Evolutionary conservation across 1,140 invertebrate genomes (phyloP).

Genomic region (Drosophila littoralis): DNA sequence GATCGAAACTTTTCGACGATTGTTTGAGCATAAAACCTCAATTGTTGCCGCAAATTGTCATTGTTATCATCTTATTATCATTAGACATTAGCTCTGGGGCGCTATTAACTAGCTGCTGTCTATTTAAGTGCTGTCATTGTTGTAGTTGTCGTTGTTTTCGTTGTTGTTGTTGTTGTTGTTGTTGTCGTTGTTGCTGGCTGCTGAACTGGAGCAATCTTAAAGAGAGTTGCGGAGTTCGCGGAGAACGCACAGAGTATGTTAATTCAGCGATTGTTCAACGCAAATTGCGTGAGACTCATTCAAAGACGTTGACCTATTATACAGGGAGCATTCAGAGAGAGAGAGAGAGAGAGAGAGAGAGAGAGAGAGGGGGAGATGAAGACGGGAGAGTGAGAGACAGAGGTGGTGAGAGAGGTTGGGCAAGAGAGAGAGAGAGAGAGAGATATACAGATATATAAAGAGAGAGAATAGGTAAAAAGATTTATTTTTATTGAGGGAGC

Average conservation of each 20-base stretch:
- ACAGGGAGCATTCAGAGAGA: neutral
- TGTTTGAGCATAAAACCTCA: neutral
- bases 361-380: no score
- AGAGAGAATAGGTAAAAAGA: no score
- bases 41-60: neutral
- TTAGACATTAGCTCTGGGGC: neutral
- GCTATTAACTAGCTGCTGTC: constrained; percentile 37
- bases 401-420: no score
- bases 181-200: neutral
- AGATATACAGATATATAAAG: no score
- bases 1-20: no score
- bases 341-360: no score
- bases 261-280: constrained; percentile 64
- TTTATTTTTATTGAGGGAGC: no score
- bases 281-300: constrained; percentile 67
- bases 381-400: no score
- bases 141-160: constrained; percentile 5
- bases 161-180: no score
- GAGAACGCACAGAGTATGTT: constrained; percentile 25
- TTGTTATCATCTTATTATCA: constrained; percentile 1
- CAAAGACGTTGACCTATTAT: constrained; percentile 41
- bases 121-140: constrained; percentile 34
- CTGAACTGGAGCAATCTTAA: constrained; percentile 41
- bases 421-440: no score
- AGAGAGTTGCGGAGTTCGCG: constrained; percentile 2